Evolutionary conservation across 1,140 invertebrate species (phyloP).

Genomic region (Drosophila nigromelanica): DNA sequence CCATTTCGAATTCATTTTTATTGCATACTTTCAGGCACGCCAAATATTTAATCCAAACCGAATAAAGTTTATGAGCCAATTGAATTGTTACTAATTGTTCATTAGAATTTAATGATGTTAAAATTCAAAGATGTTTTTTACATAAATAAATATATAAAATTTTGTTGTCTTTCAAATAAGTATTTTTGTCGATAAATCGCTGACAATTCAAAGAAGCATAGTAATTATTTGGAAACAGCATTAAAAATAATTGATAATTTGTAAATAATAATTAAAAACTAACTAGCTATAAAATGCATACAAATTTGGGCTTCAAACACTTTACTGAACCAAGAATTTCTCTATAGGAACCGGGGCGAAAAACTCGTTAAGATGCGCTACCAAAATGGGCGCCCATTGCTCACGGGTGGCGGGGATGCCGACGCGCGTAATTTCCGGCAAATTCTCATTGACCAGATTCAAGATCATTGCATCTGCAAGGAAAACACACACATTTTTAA

Average conservation of each 20-base stretch:
- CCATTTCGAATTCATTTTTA: background rate
- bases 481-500: background rate
- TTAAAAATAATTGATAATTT: conserved; percentile 55
- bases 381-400: conserved; percentile 80
- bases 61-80: background rate
- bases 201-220: conserved; percentile 50
- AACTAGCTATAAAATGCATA: conserved; percentile 60
- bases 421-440: conserved; percentile 77
- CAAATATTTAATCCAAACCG: background rate
- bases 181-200: conserved; percentile 34
- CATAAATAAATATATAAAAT: conserved; percentile 72
- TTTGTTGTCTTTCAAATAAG: conserved; percentile 28
- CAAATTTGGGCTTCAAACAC: conserved; percentile 21
- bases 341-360: conserved; percentile 81
- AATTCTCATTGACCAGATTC: conserved; percentile 82
- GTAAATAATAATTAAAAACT: conserved; percentile 60
- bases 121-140: conserved; percentile 23
- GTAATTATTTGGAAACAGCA: conserved; percentile 76
- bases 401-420: conserved; percentile 81
- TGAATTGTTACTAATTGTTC: background rate
- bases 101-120: conserved; percentile 37
- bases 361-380: conserved; percentile 79
- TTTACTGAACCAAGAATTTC: conserved; percentile 73
- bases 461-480: conserved; percentile 77
- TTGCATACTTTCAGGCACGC: conserved; percentile 12